Base-by-base conservation (phyloP, 1,140 invertebrate species). In the Pectinophora gossypiella region DNA sequence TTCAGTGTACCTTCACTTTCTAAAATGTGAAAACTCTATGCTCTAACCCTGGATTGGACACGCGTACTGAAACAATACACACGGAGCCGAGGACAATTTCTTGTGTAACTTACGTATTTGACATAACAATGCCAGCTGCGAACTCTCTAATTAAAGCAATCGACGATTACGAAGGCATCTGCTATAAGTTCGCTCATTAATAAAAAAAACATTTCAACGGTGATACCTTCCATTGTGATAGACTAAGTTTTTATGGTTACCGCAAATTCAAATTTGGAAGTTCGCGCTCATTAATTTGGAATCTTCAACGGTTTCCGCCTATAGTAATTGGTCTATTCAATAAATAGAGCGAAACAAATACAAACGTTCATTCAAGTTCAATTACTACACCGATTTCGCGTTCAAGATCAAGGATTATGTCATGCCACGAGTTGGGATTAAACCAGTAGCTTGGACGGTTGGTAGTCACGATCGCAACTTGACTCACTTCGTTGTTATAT, bases 1-100 rank as follows among this genome's bases (percentile, higher is more conserved):
- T n/a, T n/a, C n/a, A n/a, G n/a, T n/a, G n/a, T n/a, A n/a, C 75
- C 69, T 85, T 85, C 78, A 72, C 78, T 85, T 85, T 85, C 81
- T 80, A 85, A 84, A 80, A 76, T 78, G 68, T 76, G 70, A 76
- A 74, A 80, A 77, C 63, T 54, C 54, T 48, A 46, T 50, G 58
- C 55, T 40, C 43, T 48, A 69, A 64, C 66, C 59, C 58, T 68
- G 68, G 61, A 78, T 73, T 62, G 19, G 60, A 46, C n/a, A n/a
- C 42, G 47, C 48, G 52, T 51, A 10, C 23, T n/a, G 19, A 36
- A 53, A 54, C 38, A 54, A 40, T 40, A 40, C 23, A 6, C 23
- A 40, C 3, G 16, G 36, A 7, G 7, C 7, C n/a, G 36, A 13
- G 7, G 16, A 40, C n/a, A 40, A 15, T 7, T 18, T 16, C 36